phyloP scores from a whole-genome alignment of 1,140 invertebrate genomes.

The Arctopsyche grandis region DNA sequence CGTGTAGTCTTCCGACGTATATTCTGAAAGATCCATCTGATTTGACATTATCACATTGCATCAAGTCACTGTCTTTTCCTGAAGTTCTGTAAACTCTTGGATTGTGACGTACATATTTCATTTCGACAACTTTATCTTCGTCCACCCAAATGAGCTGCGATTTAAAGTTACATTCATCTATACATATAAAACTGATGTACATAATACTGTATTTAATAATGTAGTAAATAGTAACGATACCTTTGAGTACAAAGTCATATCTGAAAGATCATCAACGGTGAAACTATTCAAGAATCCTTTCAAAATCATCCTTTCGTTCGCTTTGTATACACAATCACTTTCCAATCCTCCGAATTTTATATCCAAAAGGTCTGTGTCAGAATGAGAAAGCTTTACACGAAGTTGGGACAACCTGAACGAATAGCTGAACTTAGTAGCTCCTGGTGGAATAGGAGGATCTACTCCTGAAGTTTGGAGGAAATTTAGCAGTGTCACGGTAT shows the following conservation, averaged over 20 bases:
- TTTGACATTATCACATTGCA: constrained; percentile 65
- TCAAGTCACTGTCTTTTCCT: constrained; percentile 61
- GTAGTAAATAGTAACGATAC: constrained; percentile 61
- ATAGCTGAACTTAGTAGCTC: constrained; percentile 82
- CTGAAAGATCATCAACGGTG: constrained; percentile 77
- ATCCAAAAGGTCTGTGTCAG: constrained; percentile 76
- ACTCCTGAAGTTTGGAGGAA: constrained; percentile 59
- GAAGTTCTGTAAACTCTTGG: constrained; percentile 67
- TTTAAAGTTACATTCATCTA: constrained; percentile 32
- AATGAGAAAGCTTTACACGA: constrained; percentile 72
- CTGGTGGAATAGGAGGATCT: constrained; percentile 77
- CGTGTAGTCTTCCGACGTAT: constrained; percentile 76
- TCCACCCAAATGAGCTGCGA: constrained; percentile 74
- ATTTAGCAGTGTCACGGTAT: constrained; percentile 53
- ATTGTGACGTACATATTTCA: constrained; percentile 79
- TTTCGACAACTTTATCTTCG: constrained; percentile 80
- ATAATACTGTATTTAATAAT: neutral
- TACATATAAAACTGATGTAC: constrained; percentile 68
- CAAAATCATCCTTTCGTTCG: constrained; percentile 82
- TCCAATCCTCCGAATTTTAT: constrained; percentile 75
- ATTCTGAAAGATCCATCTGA: constrained; percentile 77
- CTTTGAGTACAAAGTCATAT: constrained; percentile 81
- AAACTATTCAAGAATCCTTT: constrained; percentile 74
- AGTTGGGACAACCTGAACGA: constrained; percentile 75
- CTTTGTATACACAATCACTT: constrained; percentile 79